A percentile compares a stretch with the other conserved stretches of the same genome.
Evolutionary conservation across 2,797 vertebrate species (phyloP).

Genomic region (Oreonectes daqikongensis): DNA sequence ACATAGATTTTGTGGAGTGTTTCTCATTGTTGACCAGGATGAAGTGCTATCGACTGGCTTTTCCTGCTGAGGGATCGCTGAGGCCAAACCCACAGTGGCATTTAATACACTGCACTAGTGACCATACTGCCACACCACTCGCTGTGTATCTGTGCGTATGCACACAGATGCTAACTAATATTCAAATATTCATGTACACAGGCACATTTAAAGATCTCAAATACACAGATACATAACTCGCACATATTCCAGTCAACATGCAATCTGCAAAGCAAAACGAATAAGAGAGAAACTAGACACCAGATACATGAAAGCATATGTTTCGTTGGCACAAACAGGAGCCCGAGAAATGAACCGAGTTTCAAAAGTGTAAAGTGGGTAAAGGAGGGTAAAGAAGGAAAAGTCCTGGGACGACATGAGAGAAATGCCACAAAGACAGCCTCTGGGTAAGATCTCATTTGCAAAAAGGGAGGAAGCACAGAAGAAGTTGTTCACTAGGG

Average conservation of each 20-base stretch:
- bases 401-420: constrained; percentile 47
- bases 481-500: constrained; percentile 54
- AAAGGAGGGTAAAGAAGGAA: constrained; percentile 56
- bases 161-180: constrained; percentile 47
- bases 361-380: constrained; percentile 40
- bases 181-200: neutral
- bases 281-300: constrained; percentile 47
- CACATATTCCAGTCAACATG: constrained; percentile 2
- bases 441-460: constrained; percentile 55
- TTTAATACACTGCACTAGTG: constrained; percentile 82
- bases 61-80: constrained; percentile 74
- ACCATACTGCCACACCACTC: constrained; percentile 70
- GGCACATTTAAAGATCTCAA: no score
- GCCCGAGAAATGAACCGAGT: neutral
- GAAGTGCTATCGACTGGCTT: constrained; percentile 78
- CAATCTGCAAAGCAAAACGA: constrained; percentile 15
- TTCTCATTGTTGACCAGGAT: constrained; percentile 80
- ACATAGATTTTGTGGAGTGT: constrained; percentile 77
- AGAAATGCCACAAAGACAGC: constrained; percentile 48
- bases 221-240: no score
- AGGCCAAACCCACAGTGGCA: constrained; percentile 81
- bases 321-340: neutral
- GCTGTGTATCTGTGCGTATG: constrained; percentile 35
- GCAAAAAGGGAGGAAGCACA: constrained; percentile 48
- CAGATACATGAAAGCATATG: constrained; percentile 19